phyloP scores from a whole-genome alignment of 2,888 invertebrate species.

The Tridacna crocea region DNA sequence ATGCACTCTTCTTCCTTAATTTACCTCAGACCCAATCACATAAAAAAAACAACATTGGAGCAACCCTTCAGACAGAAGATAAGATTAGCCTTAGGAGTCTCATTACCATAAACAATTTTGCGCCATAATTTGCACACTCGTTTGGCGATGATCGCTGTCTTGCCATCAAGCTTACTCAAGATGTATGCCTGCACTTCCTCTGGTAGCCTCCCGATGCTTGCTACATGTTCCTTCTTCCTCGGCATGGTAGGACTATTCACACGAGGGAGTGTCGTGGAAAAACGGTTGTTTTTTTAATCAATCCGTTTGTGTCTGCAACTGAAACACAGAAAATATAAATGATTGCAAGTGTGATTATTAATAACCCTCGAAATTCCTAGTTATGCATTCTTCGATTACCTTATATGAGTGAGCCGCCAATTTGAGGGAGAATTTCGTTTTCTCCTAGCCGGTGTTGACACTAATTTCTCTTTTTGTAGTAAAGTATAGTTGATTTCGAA shows the following conservation, averaged over 20 bases:
- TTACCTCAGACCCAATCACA: too few relatives aligned
- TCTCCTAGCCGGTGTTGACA: too few relatives aligned
- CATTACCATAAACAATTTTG: constrained; percentile 52
- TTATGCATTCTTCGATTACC: background rate
- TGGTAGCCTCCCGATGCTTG: constrained; percentile 51
- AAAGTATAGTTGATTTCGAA: too few relatives aligned
- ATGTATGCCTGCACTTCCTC: constrained; percentile 61
- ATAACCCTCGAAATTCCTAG: background rate
- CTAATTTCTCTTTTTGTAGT: too few relatives aligned
- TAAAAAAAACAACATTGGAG: too few relatives aligned
- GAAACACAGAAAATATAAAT: background rate
- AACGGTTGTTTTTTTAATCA: background rate
- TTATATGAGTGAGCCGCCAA: background rate
- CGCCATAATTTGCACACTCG: constrained; percentile 60
- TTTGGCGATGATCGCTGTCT: constrained; percentile 50
- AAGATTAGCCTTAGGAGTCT: too few relatives aligned
- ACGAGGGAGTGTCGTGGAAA: background rate
- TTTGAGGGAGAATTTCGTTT: too few relatives aligned
- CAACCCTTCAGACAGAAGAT: too few relatives aligned
- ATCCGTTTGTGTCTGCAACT: background rate
- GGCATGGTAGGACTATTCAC: constrained; percentile 4
- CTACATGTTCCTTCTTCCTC: background rate
- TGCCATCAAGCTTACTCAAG: constrained; percentile 59
- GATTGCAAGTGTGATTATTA: background rate
- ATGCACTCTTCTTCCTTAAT: too few relatives aligned